These are phyloP conservation scores for Hoplodrina blanda DNA, from an alignment of 2,888 invertebrate species.

Conservation along the genomic window DNA sequence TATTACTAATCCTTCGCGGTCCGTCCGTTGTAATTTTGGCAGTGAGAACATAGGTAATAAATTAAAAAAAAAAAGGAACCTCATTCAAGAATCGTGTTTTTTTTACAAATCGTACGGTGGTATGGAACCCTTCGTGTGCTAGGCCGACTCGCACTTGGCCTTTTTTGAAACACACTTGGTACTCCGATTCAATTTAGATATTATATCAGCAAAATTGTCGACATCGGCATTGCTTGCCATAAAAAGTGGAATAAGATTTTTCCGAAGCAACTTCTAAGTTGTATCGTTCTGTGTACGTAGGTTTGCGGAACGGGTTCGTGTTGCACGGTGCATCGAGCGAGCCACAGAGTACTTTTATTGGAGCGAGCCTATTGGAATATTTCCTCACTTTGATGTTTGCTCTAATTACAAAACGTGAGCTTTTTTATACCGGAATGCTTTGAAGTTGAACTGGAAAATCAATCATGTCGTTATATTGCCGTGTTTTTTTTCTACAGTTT, in stretches of 20 bases:
- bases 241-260: background rate
- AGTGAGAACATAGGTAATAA: no score
- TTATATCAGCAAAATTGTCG: no score
- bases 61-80: no score
- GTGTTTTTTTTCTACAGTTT: background rate
- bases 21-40: no score
- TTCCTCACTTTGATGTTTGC: conserved; percentile 24
- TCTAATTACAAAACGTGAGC: conserved; percentile 23
- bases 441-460: conserved; percentile 17
- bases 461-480: background rate
- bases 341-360: no score
- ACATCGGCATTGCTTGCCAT: background rate
- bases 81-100: no score
- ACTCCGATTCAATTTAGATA: no score
- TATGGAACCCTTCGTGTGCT: no score
- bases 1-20: no score
- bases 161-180: no score
- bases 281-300: background rate
- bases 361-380: conserved; percentile 29
- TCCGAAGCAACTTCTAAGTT: background rate
- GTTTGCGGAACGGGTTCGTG: conserved; percentile 1
- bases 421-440: conserved; percentile 18
- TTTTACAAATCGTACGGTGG: no score
- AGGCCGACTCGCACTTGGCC: no score
- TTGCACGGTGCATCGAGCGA: conserved; percentile 35